phyloP scores from a whole-genome alignment of 2,888 invertebrate species.

The Blera fallax region DNA sequence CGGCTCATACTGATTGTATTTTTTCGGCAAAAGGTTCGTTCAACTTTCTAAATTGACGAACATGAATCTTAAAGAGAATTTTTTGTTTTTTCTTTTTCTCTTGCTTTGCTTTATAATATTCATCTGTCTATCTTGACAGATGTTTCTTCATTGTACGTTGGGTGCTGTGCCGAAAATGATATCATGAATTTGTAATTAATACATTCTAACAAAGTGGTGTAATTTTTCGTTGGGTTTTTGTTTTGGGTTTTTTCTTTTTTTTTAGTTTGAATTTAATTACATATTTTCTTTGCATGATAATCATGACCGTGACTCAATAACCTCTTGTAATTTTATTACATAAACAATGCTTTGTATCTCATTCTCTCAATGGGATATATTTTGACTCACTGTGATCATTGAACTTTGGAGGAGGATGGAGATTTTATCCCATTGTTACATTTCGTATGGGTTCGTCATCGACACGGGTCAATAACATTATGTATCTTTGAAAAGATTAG shows the following conservation, averaged over 20 bases:
- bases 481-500: background rate
- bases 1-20: background rate
- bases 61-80: background rate
- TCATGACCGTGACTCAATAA: constrained; percentile 21
- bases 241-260: background rate
- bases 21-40: constrained; percentile 1
- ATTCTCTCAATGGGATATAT: background rate
- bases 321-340: background rate
- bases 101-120: background rate
- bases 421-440: background rate
- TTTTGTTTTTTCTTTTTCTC: too few relatives aligned
- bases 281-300: background rate
- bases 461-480: constrained; percentile 21
- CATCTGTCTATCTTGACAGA: background rate
- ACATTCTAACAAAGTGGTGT: background rate
- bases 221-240: background rate
- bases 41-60: background rate
- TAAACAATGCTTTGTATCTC: background rate
- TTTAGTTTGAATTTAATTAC: too few relatives aligned
- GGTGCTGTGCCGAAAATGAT: background rate
- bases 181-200: constrained; percentile 1
- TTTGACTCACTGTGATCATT: background rate
- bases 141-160: background rate
- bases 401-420: background rate
- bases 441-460: constrained; percentile 3